A percentile compares a stretch with the other conserved stretches of the same genome.
phyloP scores from a whole-genome alignment of 2,888 invertebrate species.

The Callinectes sapidus region DNA sequence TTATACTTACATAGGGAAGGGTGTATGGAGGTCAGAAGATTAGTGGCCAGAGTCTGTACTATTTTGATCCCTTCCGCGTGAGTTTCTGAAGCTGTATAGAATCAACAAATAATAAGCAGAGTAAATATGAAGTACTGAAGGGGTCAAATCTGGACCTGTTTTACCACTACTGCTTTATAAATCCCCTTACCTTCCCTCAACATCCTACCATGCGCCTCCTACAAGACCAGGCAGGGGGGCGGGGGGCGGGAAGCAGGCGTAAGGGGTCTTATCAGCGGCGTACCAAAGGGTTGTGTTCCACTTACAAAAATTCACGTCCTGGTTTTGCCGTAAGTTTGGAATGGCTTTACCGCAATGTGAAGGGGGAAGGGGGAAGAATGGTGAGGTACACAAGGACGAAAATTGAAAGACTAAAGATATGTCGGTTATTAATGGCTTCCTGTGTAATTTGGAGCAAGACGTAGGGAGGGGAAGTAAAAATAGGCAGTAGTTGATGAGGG shows the following conservation, averaged over 20 bases:
- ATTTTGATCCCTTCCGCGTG: too few species aligned
- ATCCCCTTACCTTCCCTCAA: background rate
- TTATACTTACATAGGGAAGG: too few species aligned
- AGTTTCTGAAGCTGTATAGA: too few species aligned
- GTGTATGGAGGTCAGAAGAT: too few species aligned
- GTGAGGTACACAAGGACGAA: background rate
- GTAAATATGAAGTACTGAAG: too few species aligned
- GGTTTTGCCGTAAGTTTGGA: background rate
- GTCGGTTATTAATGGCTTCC: slow-evolving; percentile 8
- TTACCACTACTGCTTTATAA: too few species aligned
- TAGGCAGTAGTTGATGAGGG: background rate
- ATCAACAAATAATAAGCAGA: too few species aligned
- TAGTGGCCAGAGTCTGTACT: too few species aligned
- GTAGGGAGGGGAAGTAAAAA: slow-evolving; percentile 30
- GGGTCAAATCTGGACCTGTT: too few species aligned
- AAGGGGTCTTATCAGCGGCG: background rate
- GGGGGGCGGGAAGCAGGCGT: background rate
- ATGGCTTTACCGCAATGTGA: background rate
- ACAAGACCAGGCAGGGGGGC: background rate
- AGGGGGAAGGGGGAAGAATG: background rate
- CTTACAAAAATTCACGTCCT: background rate
- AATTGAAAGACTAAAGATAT: slow-evolving; percentile 3
- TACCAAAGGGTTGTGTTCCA: background rate
- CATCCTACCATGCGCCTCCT: background rate
- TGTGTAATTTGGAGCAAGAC: slow-evolving; percentile 19